Evolutionary conservation across 2,797 vertebrate genomes (phyloP).

Genomic region (Pelochelys cantorii): DNA sequence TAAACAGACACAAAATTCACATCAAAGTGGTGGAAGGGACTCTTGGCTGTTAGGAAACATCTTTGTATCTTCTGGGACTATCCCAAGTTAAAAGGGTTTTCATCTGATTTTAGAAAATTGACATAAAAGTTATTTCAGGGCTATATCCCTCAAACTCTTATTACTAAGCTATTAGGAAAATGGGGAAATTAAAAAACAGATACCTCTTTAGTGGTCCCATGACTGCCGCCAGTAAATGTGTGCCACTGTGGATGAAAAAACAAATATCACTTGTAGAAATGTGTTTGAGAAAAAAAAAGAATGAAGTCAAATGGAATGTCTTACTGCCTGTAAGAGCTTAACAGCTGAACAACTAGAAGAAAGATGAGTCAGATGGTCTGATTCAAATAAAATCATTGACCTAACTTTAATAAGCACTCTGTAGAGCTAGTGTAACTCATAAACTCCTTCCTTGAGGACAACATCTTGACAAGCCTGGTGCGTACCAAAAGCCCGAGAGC

Average conservation of each 20-base stretch:
- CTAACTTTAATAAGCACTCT: too few species aligned
- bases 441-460: too few species aligned
- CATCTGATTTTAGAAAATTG: neutral
- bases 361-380: too few species aligned
- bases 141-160: neutral
- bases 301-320: neutral
- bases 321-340: neutral
- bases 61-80: fast-evolving
- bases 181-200: neutral
- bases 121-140: neutral
- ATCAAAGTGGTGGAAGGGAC: neutral
- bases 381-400: too few species aligned
- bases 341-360: neutral
- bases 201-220: neutral
- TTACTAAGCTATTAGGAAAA: neutral
- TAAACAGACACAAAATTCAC: neutral
- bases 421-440: too few species aligned
- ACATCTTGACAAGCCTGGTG: too few species aligned
- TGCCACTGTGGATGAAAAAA: neutral
- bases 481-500: too few species aligned
- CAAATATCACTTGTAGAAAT: neutral
- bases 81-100: neutral
- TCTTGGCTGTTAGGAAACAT: neutral
- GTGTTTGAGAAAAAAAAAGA: neutral
- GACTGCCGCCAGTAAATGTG: neutral